Conservation (phyloP, 2,113 vertebrate genomes). For the Ammodytes marinus region DNA sequence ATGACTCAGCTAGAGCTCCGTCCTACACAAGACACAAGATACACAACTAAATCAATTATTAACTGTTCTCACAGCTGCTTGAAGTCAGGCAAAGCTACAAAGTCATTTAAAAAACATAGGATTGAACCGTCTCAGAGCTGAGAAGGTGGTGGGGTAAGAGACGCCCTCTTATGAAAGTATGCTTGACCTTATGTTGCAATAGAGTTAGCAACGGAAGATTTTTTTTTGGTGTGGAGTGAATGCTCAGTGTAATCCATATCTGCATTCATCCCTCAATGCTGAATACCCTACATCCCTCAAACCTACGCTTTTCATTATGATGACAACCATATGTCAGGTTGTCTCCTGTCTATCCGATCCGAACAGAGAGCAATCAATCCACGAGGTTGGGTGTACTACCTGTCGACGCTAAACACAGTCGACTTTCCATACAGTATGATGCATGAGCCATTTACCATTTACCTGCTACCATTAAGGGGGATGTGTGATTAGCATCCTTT, state of each 20-base stretch:
- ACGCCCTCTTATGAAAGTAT: conserved; percentile 47
- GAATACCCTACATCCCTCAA: conserved; percentile 31
- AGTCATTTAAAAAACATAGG: conserved; percentile 47
- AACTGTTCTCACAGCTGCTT: conserved; percentile 35
- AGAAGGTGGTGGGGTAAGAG: conserved; percentile 50
- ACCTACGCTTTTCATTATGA: conserved; percentile 30
- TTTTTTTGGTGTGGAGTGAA: conserved; percentile 2
- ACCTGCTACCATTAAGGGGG: conserved; percentile 19
- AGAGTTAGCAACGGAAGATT: not conserved
- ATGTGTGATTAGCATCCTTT: conserved; percentile 30
- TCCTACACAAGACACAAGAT: conserved; percentile 30
- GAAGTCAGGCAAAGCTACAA: conserved; percentile 31
- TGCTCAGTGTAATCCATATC: conserved; percentile 10
- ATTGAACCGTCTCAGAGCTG: conserved; percentile 31
- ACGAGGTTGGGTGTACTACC: conserved; percentile 11
- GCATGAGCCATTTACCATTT: conserved; percentile 55
- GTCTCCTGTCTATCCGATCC: not conserved
- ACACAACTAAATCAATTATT: conserved; percentile 52
- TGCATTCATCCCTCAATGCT: conserved; percentile 8
- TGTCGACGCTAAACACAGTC: not conserved
- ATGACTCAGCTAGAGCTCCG: not conserved
- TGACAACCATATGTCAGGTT: conserved; percentile 32
- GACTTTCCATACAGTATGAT: conserved; percentile 30
- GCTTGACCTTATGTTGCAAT: conserved; percentile 46
- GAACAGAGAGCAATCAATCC: conserved; percentile 44